Evolutionary conservation across 2,113 vertebrate genomes (phyloP).

Genomic region (Cottus gobio): DNA sequence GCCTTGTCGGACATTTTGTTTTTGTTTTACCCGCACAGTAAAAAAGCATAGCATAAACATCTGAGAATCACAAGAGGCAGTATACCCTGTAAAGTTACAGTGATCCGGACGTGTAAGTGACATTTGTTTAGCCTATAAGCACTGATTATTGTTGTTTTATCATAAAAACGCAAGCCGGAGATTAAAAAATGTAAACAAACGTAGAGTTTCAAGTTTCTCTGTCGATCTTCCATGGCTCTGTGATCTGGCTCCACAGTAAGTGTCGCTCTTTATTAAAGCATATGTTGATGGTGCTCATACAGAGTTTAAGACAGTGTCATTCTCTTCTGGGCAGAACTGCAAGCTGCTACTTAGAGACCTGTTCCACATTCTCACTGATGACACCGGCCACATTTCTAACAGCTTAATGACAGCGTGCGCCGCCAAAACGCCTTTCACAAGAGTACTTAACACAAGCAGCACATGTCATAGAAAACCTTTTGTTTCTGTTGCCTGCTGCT

Average conservation of each 20-base stretch:
- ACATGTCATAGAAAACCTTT: slow-evolving; percentile 26
- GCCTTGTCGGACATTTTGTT: neutral
- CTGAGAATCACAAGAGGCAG: neutral
- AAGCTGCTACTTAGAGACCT: slow-evolving; percentile 45
- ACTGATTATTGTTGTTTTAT: neutral
- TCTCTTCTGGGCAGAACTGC: slow-evolving; percentile 34
- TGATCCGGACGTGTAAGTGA: neutral
- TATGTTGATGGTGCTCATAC: slow-evolving; percentile 34
- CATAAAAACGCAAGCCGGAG: no score
- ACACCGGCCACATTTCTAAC: slow-evolving; percentile 46
- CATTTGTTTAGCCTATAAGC: neutral
- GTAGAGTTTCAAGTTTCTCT: no score
- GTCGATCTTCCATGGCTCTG: no score
- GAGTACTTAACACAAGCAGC: slow-evolving; percentile 22
- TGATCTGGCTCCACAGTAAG: no score
- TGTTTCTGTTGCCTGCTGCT: slow-evolving; percentile 23
- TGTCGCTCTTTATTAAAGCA: slow-evolving; percentile 23
- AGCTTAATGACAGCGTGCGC: slow-evolving; percentile 49
- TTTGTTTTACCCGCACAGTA: neutral
- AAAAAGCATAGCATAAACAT: neutral
- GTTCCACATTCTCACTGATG: slow-evolving; percentile 48
- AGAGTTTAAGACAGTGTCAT: slow-evolving; percentile 53
- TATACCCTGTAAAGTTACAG: neutral
- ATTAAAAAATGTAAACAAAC: no score
- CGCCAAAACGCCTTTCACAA: slow-evolving; percentile 31